Conservation (phyloP, 2,797 vertebrate species). For the Kryptolebias ocellatus region DNA sequence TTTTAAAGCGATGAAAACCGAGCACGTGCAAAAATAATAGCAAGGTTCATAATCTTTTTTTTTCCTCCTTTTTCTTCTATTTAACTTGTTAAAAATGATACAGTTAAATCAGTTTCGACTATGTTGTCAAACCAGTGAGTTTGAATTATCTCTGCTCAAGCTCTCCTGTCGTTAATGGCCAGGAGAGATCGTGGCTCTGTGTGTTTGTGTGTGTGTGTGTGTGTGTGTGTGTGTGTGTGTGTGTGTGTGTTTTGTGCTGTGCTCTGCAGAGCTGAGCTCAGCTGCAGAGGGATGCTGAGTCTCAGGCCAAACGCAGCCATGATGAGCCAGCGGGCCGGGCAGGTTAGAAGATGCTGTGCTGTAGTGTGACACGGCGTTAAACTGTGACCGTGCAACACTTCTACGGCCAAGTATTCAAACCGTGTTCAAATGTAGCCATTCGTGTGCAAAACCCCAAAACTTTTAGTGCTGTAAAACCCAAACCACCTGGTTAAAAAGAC, state of each 20-base stretch:
- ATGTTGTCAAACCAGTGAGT: neutral
- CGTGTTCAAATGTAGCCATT: neutral
- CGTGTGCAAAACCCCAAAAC: neutral
- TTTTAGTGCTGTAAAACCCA: too few relatives aligned
- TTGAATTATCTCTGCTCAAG: neutral
- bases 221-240: slow-evolving; percentile 15
- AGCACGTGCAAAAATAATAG: too few relatives aligned
- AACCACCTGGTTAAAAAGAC: too few relatives aligned
- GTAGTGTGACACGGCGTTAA: slow-evolving; percentile 5
- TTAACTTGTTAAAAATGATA: neutral
- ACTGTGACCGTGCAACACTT: too few relatives aligned
- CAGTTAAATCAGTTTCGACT: neutral
- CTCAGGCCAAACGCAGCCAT: slow-evolving; percentile 40
- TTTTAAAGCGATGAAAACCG: slow-evolving; percentile 1
- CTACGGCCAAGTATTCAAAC: too few relatives aligned
- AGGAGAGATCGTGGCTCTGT: slow-evolving; percentile 29
- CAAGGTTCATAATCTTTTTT: too few relatives aligned
- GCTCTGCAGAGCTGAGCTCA: slow-evolving; percentile 62
- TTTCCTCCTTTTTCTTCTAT: neutral
- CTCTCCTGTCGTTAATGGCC: slow-evolving; percentile 27
- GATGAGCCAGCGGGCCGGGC: slow-evolving; percentile 59
- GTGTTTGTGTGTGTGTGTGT: slow-evolving; percentile 11
- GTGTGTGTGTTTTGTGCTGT: slow-evolving; percentile 30
- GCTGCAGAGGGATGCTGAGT: slow-evolving; percentile 60
- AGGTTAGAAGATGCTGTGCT: slow-evolving; percentile 24